Evolutionary conservation across 2,888 invertebrate species (phyloP).

Genomic region (Aleiodes leptofemur): DNA sequence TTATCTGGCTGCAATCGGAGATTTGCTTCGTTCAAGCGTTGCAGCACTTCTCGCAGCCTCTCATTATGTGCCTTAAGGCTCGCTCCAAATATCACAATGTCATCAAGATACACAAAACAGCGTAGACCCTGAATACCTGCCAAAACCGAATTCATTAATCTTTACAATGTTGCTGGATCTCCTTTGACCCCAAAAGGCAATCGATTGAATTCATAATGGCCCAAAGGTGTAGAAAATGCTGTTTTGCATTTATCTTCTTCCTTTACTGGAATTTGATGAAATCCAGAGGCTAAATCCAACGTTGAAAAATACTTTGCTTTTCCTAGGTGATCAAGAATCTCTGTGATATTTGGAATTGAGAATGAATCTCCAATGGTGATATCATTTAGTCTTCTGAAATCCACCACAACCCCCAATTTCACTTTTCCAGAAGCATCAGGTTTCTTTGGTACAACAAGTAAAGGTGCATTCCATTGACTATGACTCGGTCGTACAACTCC

Average conservation of each 20-base stretch:
- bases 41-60: constrained; percentile 30
- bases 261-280: constrained; percentile 25
- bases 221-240: constrained; percentile 19
- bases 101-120: constrained; percentile 11
- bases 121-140: not conserved
- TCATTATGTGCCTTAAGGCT: constrained; percentile 30
- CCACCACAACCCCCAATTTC: not conserved
- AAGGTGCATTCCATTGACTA: constrained; percentile 41
- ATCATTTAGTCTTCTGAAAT: constrained; percentile 34
- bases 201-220: constrained; percentile 26
- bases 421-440: not conserved
- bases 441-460: constrained; percentile 31
- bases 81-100: constrained; percentile 25
- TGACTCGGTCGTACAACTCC: constrained; percentile 56
- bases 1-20: constrained; percentile 38
- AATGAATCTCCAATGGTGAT: constrained; percentile 29
- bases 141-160: constrained; percentile 11
- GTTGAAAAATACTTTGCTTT: constrained; percentile 30
- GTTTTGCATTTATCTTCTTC: constrained; percentile 26
- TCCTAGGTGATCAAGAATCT: constrained; percentile 32
- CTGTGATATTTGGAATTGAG: constrained; percentile 29
- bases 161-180: constrained; percentile 8
- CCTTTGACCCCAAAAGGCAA: constrained; percentile 20
- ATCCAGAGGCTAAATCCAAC: constrained; percentile 24
- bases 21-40: constrained; percentile 10